phyloP scores from a whole-genome alignment of 2,888 invertebrate genomes.

The Parascotia fuliginaria region DNA sequence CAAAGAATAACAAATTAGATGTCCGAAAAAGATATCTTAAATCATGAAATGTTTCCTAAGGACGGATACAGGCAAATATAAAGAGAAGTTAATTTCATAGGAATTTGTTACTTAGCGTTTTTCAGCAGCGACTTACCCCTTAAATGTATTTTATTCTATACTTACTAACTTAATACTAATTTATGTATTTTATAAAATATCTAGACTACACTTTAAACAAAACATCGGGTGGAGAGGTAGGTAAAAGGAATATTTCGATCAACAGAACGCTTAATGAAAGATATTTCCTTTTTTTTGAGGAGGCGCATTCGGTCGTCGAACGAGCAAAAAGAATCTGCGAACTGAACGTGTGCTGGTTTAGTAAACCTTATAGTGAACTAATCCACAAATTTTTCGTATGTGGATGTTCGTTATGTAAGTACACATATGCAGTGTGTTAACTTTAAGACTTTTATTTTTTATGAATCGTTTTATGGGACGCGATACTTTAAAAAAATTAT shows the following conservation, averaged over 20 bases:
- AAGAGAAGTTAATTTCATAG: conserved; percentile 21
- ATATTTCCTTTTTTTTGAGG: conserved; percentile 24
- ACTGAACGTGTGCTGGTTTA: conserved; percentile 13
- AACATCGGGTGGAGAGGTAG: neutral
- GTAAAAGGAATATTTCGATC: neutral
- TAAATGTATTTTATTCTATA: conserved; percentile 12
- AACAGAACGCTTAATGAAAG: conserved; percentile 16
- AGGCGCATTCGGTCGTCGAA: conserved; percentile 12
- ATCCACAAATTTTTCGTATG: neutral
- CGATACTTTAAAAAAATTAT: conserved; percentile 63
- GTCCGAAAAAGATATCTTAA: conserved; percentile 8
- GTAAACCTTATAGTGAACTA: conserved; percentile 10
- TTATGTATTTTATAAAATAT: neutral
- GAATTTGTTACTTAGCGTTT: conserved; percentile 19
- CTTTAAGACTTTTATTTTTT: conserved; percentile 25
- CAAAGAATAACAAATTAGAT: neutral
- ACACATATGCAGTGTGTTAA: too few relatives aligned
- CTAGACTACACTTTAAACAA: neutral
- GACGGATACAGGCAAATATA: conserved; percentile 9
- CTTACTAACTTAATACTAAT: too few relatives aligned
- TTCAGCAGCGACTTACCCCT: conserved; percentile 6
- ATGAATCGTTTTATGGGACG: conserved; percentile 14
- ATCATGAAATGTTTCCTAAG: conserved; percentile 22
- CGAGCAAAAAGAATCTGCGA: conserved; percentile 11
- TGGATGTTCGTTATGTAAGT: neutral